Evolutionary conservation across 2,113 vertebrate genomes (phyloP), one percentile per base, ranked within the genome.

Genomic region (Sinosuthora webbiana): DNA sequence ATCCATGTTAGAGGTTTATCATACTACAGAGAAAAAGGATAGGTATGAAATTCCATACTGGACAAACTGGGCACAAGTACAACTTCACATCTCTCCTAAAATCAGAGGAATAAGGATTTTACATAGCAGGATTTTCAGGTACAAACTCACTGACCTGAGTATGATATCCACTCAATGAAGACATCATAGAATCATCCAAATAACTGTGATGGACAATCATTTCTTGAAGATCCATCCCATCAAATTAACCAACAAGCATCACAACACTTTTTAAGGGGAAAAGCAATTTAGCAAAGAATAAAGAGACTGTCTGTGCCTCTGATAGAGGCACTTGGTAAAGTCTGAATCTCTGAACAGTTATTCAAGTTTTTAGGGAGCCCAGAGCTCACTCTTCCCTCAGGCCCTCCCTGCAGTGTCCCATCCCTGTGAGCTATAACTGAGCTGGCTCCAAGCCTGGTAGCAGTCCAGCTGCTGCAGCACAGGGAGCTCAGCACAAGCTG

Each of bases 361-460:
- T 92, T 97, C 96, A 97, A 97, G 96, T 97, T 93, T 97, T 90
- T 47, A 74, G 77, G 89, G 71, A 94, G 57, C 73, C 64, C 88
- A 85, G 73, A 78, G 69, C 65, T 88, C 10, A 2, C 79, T 57
- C 49, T 50, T 77, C 57, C 2, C 0, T 62, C 33, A 50, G 50
- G 86, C 67, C 41, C 56, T 78, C 60, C 13, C 5, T 60, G 62
- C 53, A 91, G 74, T 41, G 60, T 60, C 62, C 64, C 77, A 50
- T 84, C 93, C 77, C 75, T 31, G 30, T 25, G 53, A 92, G 75
- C 56, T 89, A 23, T 64, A 79, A 87, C 85, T 79, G 78, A 91
- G 65, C 82, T 87, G 94, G 56, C 90, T 56, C 88, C 89, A 83
- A 84, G 88, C 60, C 89, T 74, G 44, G 64, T 87, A 93, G 91